These are phyloP conservation scores for Leptopilina myrica DNA, from an alignment of 2,888 invertebrate species.

Conservation along the genomic window DNA sequence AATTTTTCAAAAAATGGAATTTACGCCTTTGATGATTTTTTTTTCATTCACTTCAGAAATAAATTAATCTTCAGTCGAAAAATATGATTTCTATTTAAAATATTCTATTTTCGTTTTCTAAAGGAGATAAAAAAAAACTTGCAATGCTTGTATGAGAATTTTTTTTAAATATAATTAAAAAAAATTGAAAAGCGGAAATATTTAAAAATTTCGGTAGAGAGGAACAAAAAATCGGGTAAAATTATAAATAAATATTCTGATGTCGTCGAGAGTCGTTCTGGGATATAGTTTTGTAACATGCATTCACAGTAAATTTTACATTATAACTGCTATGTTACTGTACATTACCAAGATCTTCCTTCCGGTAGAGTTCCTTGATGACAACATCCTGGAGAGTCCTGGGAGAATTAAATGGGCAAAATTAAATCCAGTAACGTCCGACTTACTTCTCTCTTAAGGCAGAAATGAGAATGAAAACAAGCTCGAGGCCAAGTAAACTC, in stretches of 20 bases:
- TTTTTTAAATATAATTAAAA: too few relatives aligned
- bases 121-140: too few relatives aligned
- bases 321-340: constrained; percentile 48
- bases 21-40: too few relatives aligned
- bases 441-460: constrained; percentile 23
- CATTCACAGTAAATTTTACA: constrained; percentile 44
- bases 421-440: constrained; percentile 53
- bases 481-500: constrained; percentile 26
- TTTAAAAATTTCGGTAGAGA: too few relatives aligned
- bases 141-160: too few relatives aligned
- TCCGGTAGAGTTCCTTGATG: constrained; percentile 53
- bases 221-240: too few relatives aligned
- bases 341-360: constrained; percentile 55
- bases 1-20: too few relatives aligned
- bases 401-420: constrained; percentile 56
- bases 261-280: not conserved
- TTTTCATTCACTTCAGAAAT: too few relatives aligned
- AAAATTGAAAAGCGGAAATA: too few relatives aligned
- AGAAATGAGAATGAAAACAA: constrained; percentile 35
- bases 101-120: too few relatives aligned
- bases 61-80: too few relatives aligned
- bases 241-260: not conserved
- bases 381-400: constrained; percentile 50
- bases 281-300: constrained; percentile 9
- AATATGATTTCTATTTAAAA: not conserved